These are phyloP conservation scores for Telmatochromis brichardi DNA, from an alignment of 2,113 vertebrate genomes.

Conservation along the genomic window DNA sequence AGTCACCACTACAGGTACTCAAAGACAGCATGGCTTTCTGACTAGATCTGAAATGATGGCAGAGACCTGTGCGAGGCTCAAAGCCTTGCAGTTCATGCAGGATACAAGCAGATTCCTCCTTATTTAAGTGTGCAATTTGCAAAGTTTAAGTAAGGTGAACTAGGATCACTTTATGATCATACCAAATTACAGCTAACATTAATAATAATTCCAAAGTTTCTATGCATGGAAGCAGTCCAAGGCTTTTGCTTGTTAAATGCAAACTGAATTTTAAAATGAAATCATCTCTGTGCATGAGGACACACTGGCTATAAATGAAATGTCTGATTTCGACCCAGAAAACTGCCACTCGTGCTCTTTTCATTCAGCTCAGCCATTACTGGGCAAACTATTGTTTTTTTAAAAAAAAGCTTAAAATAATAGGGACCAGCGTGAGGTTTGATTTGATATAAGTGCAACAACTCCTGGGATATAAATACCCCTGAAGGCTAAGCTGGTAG, in stretches of 20 bases:
- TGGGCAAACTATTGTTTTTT: conserved; percentile 3
- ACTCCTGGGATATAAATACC: conserved; percentile 16
- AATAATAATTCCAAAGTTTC: not conserved
- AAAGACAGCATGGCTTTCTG: not conserved
- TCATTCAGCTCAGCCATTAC: not conserved
- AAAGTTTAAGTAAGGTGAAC: not conserved
- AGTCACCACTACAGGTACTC: conserved; percentile 15
- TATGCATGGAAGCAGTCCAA: not conserved
- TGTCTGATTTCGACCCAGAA: not conserved
- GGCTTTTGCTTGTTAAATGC: not conserved
- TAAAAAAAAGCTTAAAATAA: not conserved
- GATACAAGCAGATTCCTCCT: not conserved
- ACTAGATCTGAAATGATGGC: conserved; percentile 9
- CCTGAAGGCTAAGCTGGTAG: not conserved
- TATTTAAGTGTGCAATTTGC: not conserved
- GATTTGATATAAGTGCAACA: conserved; percentile 12
- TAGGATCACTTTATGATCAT: not conserved
- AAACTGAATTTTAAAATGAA: not conserved
- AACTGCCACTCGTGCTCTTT: not conserved
- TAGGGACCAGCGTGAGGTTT: not conserved
- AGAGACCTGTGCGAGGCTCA: not conserved
- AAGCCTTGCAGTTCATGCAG: not conserved
- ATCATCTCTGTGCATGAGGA: not conserved
- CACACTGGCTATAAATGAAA: not conserved
- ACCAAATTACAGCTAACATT: not conserved